Conservation (phyloP, 2,797 vertebrate species). For the Apogon hyalosoma region DNA sequence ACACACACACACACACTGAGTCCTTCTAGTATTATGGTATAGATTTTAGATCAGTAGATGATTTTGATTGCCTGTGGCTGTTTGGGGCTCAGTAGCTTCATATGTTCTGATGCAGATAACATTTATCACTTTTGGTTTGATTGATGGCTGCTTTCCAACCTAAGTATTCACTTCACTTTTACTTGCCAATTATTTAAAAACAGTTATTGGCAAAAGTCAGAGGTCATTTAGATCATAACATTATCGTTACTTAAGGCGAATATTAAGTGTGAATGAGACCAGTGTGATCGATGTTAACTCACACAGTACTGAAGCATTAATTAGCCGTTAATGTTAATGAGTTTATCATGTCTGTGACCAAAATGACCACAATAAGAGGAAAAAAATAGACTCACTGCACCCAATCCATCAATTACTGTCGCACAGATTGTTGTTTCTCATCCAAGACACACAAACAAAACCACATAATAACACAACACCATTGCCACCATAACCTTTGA, state of each 20-base stretch:
- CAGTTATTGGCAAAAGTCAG: no score
- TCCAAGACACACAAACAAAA: conserved; percentile 31
- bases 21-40: no score
- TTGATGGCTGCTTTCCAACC: no score
- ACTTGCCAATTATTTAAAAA: no score
- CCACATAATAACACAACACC: conserved; percentile 48
- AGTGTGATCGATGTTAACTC: conserved; percentile 48
- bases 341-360: conserved; percentile 33
- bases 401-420: conserved; percentile 63
- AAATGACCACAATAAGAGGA: conserved; percentile 14
- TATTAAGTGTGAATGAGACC: conserved; percentile 12
- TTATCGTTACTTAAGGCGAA: not conserved
- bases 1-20: no score
- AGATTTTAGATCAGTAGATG: no score
- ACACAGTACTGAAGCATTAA: conserved; percentile 20
- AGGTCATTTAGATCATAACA: no score
- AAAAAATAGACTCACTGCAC: conserved; percentile 33
- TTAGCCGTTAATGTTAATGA: conserved; percentile 55
- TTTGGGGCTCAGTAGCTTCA: no score
- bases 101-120: no score
- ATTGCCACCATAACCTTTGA: conserved; percentile 54
- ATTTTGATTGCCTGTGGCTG: no score
- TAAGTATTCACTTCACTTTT: no score
- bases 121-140: no score
- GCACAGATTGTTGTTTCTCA: conserved; percentile 1